Conservation (phyloP, 2,113 vertebrate genomes). For the Neopipo cinnamomea region DNA sequence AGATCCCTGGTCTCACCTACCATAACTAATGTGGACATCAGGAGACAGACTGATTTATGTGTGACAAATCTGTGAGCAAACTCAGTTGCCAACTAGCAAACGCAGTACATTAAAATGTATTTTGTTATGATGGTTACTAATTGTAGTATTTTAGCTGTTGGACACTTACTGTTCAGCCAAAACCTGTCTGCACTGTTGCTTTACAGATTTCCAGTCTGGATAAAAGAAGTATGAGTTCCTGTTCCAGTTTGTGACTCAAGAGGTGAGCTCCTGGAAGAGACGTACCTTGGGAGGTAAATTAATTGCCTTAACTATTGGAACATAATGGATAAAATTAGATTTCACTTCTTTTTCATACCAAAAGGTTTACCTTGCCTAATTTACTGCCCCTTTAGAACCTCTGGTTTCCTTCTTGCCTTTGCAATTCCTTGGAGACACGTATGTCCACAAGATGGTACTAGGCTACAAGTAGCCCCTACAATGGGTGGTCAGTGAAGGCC, state of each 20-base stretch:
- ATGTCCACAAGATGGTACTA: conserved; percentile 57
- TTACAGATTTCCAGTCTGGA: background rate
- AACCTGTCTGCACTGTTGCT: background rate
- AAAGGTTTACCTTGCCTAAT: background rate
- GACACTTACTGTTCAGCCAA: background rate
- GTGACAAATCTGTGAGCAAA: background rate
- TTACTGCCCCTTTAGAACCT: background rate
- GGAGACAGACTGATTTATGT: background rate
- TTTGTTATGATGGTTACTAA: background rate
- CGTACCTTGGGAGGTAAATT: background rate
- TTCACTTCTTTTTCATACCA: background rate
- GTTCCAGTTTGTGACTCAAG: background rate
- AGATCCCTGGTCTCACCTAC: background rate
- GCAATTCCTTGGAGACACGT: background rate
- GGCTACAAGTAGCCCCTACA: conserved; percentile 19
- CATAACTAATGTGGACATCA: background rate
- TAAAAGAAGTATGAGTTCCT: background rate
- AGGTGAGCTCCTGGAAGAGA: background rate
- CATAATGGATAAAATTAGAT: background rate
- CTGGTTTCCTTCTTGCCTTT: background rate
- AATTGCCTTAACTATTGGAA: background rate
- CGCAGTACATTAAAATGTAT: background rate
- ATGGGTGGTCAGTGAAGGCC: background rate
- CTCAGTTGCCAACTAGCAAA: background rate
- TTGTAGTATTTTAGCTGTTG: background rate